These are phyloP conservation scores for Melanogrammus aeglefinus DNA, from an alignment of 2,797 vertebrate genomes.

Conservation along the genomic window DNA sequence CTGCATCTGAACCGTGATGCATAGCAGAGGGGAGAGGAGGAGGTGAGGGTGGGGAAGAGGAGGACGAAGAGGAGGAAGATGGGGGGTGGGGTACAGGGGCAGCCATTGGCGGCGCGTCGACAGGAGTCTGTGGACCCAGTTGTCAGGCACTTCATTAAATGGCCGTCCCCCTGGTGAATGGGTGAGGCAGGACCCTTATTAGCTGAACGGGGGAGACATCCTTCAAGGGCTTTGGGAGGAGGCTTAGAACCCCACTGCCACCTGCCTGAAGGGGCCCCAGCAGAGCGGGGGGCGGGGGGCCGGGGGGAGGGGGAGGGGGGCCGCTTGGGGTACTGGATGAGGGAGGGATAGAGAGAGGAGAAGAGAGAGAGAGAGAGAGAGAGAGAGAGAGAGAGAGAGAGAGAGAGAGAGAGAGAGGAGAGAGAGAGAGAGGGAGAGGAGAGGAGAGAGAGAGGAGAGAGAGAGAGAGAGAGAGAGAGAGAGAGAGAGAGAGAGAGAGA, in stretches of 20 bases:
- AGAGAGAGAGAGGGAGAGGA: neutral
- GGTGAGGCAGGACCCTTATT: slow-evolving; percentile 91
- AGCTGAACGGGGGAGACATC: slow-evolving; percentile 92
- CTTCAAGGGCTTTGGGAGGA: slow-evolving; percentile 75
- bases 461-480: neutral
- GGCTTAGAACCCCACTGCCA: slow-evolving; percentile 59
- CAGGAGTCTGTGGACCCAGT: slow-evolving; percentile 80
- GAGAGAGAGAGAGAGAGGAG: neutral
- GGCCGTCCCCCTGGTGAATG: slow-evolving; percentile 82
- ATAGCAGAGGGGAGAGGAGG: slow-evolving; percentile 68
- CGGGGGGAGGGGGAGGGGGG: slow-evolving; percentile 54
- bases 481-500: slow-evolving; percentile 8
- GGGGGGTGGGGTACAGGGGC: slow-evolving; percentile 78
- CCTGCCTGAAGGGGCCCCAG: slow-evolving; percentile 78
- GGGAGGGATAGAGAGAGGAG: slow-evolving; percentile 24
- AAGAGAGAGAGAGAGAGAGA: neutral
- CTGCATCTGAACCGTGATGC: slow-evolving; percentile 34
- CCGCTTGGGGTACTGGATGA: slow-evolving; percentile 52
- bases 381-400: neutral
- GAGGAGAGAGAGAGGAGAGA: neutral
- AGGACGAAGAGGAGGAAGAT: slow-evolving; percentile 68
- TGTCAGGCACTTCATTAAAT: slow-evolving; percentile 98
- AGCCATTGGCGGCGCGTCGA: slow-evolving; percentile 47
- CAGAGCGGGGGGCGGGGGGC: slow-evolving; percentile 29
- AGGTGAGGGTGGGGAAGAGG: slow-evolving; percentile 76